Evolutionary conservation across 2,113 vertebrate species (phyloP).

Genomic region (Ictalurus furcatus): DNA sequence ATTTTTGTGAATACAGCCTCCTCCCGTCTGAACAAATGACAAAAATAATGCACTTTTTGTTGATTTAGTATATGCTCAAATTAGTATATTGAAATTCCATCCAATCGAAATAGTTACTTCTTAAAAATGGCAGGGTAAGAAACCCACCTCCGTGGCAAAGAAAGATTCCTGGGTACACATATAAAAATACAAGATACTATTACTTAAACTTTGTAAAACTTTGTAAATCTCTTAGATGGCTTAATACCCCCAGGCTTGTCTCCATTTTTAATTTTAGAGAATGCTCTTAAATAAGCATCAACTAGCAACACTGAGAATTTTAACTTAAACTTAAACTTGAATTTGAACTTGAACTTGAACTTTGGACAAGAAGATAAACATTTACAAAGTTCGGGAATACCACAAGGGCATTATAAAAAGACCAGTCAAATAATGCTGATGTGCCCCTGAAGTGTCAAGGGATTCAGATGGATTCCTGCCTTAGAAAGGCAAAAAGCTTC

Average conservation of each 20-base stretch:
- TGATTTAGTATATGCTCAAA: not conserved
- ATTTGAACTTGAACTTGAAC: not conserved
- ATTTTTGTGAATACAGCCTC: conserved; percentile 17
- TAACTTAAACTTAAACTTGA: not conserved
- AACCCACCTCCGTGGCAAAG: not conserved
- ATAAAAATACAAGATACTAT: conserved; percentile 15
- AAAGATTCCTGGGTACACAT: not conserved
- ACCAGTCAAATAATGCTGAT: conserved; percentile 22
- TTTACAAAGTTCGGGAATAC: not conserved
- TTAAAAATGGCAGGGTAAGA: not conserved
- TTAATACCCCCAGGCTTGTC: not conserved
- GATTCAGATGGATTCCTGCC: not conserved
- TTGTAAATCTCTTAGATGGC: not conserved
- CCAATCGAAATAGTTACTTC: not conserved
- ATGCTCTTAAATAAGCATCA: conserved; percentile 4
- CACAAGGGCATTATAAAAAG: conserved; percentile 17
- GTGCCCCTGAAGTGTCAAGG: conserved; percentile 6
- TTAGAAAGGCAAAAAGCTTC: conserved; percentile 37
- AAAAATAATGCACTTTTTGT: not conserved
- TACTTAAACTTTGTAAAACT: not conserved
- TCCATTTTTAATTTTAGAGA: not conserved
- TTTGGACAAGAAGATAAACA: conserved; percentile 15
- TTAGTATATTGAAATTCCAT: not conserved
- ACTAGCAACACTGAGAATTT: not conserved
- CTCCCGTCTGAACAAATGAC: not conserved